These are phyloP conservation scores for Gallinago nigripennis DNA, from an alignment of 2,797 vertebrate genomes.

Conservation along the genomic window DNA sequence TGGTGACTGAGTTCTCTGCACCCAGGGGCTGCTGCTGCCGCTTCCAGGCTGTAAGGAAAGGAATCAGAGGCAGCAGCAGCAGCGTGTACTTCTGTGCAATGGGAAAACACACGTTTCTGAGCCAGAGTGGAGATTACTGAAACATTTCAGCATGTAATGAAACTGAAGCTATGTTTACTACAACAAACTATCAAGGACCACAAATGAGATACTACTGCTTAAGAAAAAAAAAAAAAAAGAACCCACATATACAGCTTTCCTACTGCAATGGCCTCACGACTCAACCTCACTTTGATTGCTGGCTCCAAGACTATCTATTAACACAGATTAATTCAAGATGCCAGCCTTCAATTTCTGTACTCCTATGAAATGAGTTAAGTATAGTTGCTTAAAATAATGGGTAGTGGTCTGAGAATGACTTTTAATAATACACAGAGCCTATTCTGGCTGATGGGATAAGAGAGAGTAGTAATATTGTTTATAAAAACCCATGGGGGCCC, in stretches of 20 bases:
- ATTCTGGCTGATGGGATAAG: neutral
- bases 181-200: neutral
- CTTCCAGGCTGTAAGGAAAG: neutral
- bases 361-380: neutral
- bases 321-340: neutral
- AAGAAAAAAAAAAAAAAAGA: neutral
- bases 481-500: neutral
- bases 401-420: neutral
- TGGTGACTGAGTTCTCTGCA: neutral
- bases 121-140: neutral
- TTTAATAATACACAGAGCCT: neutral
- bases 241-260: neutral
- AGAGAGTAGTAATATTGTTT: neutral
- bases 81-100: neutral
- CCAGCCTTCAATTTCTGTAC: neutral
- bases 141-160: neutral
- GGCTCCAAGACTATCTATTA: neutral
- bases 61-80: neutral
- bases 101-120: neutral
- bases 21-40: rapidly evolving
- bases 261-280: neutral
- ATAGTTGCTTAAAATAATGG: constrained; percentile 1
- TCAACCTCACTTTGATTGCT: neutral
- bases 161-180: neutral
- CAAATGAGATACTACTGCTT: neutral